phyloP scores from a whole-genome alignment of 1,140 invertebrate genomes.

The Pseudomyrmex concolor region DNA sequence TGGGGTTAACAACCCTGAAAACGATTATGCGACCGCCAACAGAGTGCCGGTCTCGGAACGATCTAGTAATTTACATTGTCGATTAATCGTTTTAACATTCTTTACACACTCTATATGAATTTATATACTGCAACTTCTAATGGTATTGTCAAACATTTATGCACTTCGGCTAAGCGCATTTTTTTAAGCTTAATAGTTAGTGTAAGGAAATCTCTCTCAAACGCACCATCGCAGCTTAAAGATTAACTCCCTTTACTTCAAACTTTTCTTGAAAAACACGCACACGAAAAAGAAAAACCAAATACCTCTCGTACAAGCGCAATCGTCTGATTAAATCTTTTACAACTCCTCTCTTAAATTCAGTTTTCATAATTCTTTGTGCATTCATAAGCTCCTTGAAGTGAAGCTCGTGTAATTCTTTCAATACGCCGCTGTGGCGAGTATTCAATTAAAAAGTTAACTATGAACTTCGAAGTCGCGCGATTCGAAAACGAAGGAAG shows the following conservation, averaged over 20 bases:
- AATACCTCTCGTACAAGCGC: slow-evolving; percentile 37
- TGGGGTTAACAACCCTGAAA: slow-evolving; percentile 36
- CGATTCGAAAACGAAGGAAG: background rate
- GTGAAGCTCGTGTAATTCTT: slow-evolving; percentile 37
- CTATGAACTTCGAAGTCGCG: slow-evolving; percentile 6
- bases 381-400: slow-evolving; percentile 50
- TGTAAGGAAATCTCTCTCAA: slow-evolving; percentile 58
- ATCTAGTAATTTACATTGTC: slow-evolving; percentile 65
- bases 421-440: slow-evolving; percentile 16
- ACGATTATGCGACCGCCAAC: slow-evolving; percentile 55
- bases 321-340: slow-evolving; percentile 44
- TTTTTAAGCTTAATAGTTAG: slow-evolving; percentile 75
- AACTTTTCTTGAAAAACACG: background rate
- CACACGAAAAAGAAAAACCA: background rate
- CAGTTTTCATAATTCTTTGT: slow-evolving; percentile 44
- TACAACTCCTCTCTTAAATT: slow-evolving; percentile 19
- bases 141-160: slow-evolving; percentile 81
- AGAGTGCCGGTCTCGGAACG: slow-evolving; percentile 51
- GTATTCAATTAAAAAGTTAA: slow-evolving; percentile 44
- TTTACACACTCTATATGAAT: slow-evolving; percentile 72
- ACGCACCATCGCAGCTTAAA: slow-evolving; percentile 59
- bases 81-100: slow-evolving; percentile 68
- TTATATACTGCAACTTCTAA: slow-evolving; percentile 75
- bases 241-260: slow-evolving; percentile 40
- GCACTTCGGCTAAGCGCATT: slow-evolving; percentile 78